Conservation (phyloP, 1,140 invertebrate species). For the Drosophila virilis region DNA sequence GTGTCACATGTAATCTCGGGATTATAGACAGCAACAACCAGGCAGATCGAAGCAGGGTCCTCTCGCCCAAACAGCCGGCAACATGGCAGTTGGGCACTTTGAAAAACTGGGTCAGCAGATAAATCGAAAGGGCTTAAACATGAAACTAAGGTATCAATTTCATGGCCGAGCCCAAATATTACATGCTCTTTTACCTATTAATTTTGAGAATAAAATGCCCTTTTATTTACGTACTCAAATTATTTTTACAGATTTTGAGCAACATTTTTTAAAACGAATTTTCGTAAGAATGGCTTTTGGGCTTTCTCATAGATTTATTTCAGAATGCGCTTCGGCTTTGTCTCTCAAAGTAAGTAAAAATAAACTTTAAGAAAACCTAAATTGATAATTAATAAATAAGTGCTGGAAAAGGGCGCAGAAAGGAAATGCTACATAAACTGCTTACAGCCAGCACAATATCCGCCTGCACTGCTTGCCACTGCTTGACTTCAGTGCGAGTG, state of each 20-base stretch:
- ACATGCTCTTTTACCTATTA: constrained; percentile 34
- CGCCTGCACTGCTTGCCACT: constrained; percentile 1
- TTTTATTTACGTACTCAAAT: constrained; percentile 1
- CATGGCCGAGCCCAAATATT: constrained; percentile 29
- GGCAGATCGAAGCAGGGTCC: background rate
- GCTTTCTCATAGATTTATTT: background rate
- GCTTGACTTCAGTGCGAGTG: too few species aligned
- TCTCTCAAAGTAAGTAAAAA: background rate
- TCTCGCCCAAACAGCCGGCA: constrained; percentile 9
- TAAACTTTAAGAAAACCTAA: background rate
- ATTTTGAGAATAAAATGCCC: constrained; percentile 5
- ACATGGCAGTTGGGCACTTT: constrained; percentile 25
- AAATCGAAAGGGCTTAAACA: constrained; percentile 71
- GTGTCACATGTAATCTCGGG: constrained; percentile 80
- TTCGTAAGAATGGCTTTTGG: too few species aligned
- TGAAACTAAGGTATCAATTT: constrained; percentile 18
- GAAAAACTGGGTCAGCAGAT: constrained; percentile 78
- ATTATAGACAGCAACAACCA: constrained; percentile 66
- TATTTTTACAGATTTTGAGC: background rate
- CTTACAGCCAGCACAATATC: background rate
- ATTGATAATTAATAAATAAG: background rate
- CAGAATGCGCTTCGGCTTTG: too few species aligned
- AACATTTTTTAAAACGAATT: background rate
- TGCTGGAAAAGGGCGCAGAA: too few species aligned
- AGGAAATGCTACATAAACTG: background rate